Evolutionary conservation across 2,888 invertebrate species (phyloP).

Genomic region (Galerucella nymphaeae): DNA sequence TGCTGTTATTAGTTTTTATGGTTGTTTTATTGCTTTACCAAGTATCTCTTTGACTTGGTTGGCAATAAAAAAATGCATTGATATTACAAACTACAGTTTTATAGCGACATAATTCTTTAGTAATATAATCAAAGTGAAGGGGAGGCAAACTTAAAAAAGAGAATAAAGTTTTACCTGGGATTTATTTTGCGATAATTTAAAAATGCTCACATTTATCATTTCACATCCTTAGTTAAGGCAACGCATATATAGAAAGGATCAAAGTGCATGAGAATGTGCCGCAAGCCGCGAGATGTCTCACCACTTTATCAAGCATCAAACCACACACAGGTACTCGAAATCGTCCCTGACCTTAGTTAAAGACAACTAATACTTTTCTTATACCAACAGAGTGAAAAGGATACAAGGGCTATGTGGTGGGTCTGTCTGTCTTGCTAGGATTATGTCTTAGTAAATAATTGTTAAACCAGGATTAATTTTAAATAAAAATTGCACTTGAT

Average conservation of each 20-base stretch:
- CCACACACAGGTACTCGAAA: slow-evolving; percentile 35
- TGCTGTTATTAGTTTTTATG: slow-evolving; percentile 14
- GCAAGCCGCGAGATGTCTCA: slow-evolving; percentile 27
- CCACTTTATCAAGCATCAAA: slow-evolving; percentile 38
- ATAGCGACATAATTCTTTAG: background rate
- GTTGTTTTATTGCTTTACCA: slow-evolving; percentile 2
- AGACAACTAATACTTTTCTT: slow-evolving; percentile 47
- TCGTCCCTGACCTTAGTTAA: slow-evolving; percentile 58
- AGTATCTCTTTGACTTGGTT: background rate
- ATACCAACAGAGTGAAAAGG: slow-evolving; percentile 43
- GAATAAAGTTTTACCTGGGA: no score
- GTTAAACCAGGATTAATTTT: slow-evolving; percentile 17
- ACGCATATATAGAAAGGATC: slow-evolving; percentile 18
- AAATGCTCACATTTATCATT: background rate
- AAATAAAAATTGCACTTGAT: no score
- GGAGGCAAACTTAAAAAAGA: no score
- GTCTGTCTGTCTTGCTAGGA: slow-evolving; percentile 51
- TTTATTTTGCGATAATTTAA: background rate
- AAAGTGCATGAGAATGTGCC: slow-evolving; percentile 36
- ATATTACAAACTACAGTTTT: background rate
- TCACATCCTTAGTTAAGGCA: slow-evolving; percentile 12
- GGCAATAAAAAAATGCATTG: background rate
- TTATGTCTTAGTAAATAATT: slow-evolving; percentile 52
- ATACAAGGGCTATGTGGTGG: slow-evolving; percentile 55
- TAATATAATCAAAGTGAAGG: background rate